These are phyloP conservation scores for Sebastes hubbsi DNA, from an alignment of 2,797 vertebrate genomes.

Conservation along the genomic window DNA sequence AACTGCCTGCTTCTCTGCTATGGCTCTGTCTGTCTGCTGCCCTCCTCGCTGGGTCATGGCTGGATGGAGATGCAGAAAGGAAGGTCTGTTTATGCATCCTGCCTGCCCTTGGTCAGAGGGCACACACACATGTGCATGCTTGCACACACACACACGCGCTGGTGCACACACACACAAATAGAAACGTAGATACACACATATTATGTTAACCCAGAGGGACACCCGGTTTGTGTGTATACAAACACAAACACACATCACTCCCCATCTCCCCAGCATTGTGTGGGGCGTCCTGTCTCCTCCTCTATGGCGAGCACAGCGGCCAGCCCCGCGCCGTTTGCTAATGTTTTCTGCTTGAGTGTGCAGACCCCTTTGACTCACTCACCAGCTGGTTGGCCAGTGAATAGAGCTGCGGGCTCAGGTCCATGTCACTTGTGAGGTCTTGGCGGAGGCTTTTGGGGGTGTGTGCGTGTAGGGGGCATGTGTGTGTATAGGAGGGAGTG, in stretches of 20 bases:
- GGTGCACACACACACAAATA: constrained; percentile 1
- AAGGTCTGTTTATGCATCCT: constrained; percentile 80
- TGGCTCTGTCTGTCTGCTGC: constrained; percentile 72
- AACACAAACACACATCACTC: constrained; percentile 39
- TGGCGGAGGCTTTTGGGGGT: constrained; percentile 84
- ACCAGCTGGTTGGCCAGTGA: constrained; percentile 96
- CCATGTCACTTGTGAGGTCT: constrained; percentile 99
- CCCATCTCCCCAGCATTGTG: constrained; percentile 56
- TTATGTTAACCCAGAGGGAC: constrained; percentile 9
- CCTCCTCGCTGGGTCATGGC: constrained; percentile 77
- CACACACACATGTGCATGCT: constrained; percentile 10
- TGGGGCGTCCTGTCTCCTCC: constrained; percentile 54
- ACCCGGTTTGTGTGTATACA: constrained; percentile 29
- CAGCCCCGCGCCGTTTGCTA: constrained; percentile 77
- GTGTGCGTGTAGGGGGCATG: constrained; percentile 45
- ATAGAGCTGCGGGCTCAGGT: constrained; percentile 91
- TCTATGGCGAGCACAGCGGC: constrained; percentile 59
- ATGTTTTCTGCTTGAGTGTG: constrained; percentile 88
- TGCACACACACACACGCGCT: constrained; percentile 3
- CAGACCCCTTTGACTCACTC: constrained; percentile 92
- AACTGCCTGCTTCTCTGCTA: constrained; percentile 71
- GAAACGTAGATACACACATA: constrained; percentile 4
- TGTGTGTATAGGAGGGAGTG: neutral
- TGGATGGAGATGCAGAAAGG: constrained; percentile 81
- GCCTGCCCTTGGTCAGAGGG: constrained; percentile 69